Evolutionary conservation across 2,113 vertebrate species (phyloP).

Genomic region (Gallinago jamesoni): DNA sequence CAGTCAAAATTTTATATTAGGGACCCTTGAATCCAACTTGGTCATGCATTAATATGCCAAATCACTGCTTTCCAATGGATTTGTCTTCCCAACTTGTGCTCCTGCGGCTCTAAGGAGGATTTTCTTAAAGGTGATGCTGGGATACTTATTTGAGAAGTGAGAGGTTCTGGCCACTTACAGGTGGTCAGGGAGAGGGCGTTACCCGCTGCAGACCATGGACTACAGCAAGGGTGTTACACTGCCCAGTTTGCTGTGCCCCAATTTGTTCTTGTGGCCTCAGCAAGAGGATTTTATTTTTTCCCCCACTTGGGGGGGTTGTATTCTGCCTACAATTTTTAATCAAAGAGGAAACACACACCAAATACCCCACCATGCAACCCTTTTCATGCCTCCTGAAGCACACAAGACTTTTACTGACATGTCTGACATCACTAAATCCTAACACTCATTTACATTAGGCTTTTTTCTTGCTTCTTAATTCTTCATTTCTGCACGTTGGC

Average conservation of each 20-base stretch:
- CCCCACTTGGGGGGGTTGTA: background rate
- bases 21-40: background rate
- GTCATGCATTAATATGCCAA: background rate
- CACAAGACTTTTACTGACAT: background rate
- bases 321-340: background rate
- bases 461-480: background rate
- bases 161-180: background rate
- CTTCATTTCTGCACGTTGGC: background rate
- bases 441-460: background rate
- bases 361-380: background rate
- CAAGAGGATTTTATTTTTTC: background rate
- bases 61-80: background rate
- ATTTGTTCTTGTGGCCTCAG: background rate
- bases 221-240: background rate
- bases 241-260: accelerated
- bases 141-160: background rate
- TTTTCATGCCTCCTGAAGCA: background rate
- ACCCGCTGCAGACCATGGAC: background rate
- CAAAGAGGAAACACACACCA: background rate
- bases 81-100: background rate
- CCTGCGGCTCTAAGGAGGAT: background rate
- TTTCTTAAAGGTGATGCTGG: background rate
- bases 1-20: background rate
- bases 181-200: background rate
- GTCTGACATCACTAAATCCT: background rate